phyloP scores from a whole-genome alignment of 2,797 vertebrate species.

The Takifugu ocellatus region DNA sequence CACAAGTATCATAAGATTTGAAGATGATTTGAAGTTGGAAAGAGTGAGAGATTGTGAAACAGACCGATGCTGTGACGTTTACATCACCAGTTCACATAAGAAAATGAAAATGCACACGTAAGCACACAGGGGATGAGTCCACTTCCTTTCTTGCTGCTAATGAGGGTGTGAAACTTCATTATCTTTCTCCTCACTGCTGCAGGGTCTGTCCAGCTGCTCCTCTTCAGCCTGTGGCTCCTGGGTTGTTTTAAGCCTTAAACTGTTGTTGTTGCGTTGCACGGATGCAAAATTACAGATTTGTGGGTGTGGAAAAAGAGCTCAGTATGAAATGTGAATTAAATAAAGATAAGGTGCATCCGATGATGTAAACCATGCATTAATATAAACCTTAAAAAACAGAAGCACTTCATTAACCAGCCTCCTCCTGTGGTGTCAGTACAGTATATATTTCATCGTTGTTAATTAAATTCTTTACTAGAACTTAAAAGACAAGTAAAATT shows the following conservation, averaged over 20 bases:
- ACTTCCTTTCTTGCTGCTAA: slow-evolving; percentile 48
- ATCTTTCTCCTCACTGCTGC: slow-evolving; percentile 37
- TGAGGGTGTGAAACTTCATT: slow-evolving; percentile 56
- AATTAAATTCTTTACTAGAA: no score
- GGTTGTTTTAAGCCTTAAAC: slow-evolving; percentile 5
- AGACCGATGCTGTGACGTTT: no score
- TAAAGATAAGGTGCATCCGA: no score
- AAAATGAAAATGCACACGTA: slow-evolving; percentile 5
- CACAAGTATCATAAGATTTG: no score
- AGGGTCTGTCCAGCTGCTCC: slow-evolving; percentile 39
- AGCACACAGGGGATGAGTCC: slow-evolving; percentile 14
- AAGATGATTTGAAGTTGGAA: neutral
- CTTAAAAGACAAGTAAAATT: no score
- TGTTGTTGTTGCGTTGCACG: slow-evolving; percentile 1
- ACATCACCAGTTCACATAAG: slow-evolving; percentile 4
- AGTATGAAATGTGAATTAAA: no score
- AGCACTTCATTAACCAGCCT: no score
- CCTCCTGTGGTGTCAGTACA: no score
- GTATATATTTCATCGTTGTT: no score
- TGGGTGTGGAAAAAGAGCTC: no score
- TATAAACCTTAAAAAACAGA: no score
- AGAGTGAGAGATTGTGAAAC: neutral
- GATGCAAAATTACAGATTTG: slow-evolving; percentile 5
- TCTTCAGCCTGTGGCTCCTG: slow-evolving; percentile 26
- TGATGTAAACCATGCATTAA: no score